Percentiles rank a stretch among this genome's conserved stretches.
Evolutionary conservation across 2,797 vertebrate genomes (phyloP).

Genomic region (Syndactyla subalaris): DNA sequence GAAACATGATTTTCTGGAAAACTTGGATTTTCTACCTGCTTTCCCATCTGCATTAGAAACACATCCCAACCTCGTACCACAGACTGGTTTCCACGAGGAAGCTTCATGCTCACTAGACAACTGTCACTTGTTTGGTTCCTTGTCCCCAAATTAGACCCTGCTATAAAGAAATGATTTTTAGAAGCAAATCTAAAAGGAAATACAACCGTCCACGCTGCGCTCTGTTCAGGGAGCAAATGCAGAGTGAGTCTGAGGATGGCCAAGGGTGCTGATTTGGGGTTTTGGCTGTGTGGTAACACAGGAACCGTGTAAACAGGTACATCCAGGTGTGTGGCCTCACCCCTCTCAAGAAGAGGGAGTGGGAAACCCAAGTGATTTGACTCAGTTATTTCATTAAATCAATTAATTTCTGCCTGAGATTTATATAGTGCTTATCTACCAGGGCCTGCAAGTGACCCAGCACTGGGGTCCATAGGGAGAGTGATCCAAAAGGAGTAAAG

Average conservation of each 20-base stretch:
- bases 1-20: not conserved
- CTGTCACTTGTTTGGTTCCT: not conserved
- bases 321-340: not conserved
- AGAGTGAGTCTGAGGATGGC: not conserved
- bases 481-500: not conserved
- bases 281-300: not conserved
- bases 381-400: not conserved
- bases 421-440: conserved; percentile 38
- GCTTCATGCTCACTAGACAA: not conserved
- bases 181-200: not conserved
- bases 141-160: not conserved
- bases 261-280: not conserved
- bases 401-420: conserved; percentile 58
- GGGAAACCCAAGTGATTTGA: not conserved
- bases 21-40: not conserved
- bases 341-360: not conserved
- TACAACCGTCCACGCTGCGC: not conserved
- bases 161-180: not conserved
- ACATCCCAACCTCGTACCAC: conserved; percentile 46
- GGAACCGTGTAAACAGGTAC: conserved; percentile 26
- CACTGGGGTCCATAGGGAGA: not conserved
- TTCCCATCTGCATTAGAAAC: not conserved
- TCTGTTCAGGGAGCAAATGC: not conserved
- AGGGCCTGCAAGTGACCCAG: not conserved
- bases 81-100: not conserved